Base-by-base conservation (phyloP, 1,140 invertebrate species). In the Aphelinus certus region DNA sequence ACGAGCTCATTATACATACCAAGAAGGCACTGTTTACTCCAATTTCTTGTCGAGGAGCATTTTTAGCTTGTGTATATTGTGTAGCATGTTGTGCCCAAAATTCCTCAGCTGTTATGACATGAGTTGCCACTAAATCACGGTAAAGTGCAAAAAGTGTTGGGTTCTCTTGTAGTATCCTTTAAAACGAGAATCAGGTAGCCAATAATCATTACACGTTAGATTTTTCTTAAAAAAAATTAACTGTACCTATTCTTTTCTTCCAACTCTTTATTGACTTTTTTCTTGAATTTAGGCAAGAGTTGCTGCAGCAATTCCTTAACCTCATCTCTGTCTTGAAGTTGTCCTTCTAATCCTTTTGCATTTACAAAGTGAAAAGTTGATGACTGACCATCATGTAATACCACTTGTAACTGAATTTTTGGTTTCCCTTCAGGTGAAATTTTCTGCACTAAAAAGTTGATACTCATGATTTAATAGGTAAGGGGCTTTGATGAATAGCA, bases 311-410 rank as follows among this genome's bases (percentile, higher is more conserved):
- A 88, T 81, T 98, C 96, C 87, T 99, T 99, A 0, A 99, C 96
- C 79, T 93, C 90, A 86, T 99, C 96, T 67, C 98, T 89, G 83
- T 99, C 97, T 78, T 93, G 92, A 1, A 97, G 89, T 87, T 98
- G 97, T 1, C 92, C 91, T 53, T 94, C 92, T 43, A 92, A 88
- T 3, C 96, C 95, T 78, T 91, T 92, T 53, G 94, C 92, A 88
- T 98, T 97, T 57, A 95, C 94, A 89, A 99, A 99, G 84, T 99
- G 98, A 90, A 99, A 99, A 51, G 97, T 99, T 1, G 96, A 97
- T 42, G 96, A 96, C 60, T 94, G 92, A 46, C 95, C 95, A 90
- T 97, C 96, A 83, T 98, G 95, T 76, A 99, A 88, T 53, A 99
- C 96, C 7, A 99, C 92, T 91, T 99, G 98, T n/a, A 99, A 89